Conservation (phyloP, 2,797 vertebrate species). For the Brotogeris chrysoptera region DNA sequence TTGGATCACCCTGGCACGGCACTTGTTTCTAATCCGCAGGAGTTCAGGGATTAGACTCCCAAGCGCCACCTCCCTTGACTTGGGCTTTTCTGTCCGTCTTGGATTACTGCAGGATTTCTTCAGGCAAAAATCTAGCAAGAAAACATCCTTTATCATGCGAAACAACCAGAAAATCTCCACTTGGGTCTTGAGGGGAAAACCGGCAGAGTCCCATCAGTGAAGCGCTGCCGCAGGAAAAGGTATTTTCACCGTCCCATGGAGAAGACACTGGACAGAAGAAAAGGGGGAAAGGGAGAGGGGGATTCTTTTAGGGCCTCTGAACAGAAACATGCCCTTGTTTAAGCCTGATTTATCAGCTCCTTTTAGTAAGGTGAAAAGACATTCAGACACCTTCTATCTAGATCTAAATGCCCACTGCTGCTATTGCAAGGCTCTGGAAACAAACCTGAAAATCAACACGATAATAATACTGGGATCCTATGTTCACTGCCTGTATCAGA, state of each 20-base stretch:
- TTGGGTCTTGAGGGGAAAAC: not conserved
- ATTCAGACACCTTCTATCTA: not conserved
- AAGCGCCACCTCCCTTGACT: slow-evolving; percentile 44
- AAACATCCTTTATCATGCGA: not conserved
- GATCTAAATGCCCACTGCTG: not conserved
- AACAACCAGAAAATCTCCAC: not conserved
- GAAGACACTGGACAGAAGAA: not conserved
- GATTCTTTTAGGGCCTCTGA: not conserved
- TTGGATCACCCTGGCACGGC: not conserved
- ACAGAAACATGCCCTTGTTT: rapidly evolving
- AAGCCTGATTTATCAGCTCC: not conserved
- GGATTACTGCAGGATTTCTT: slow-evolving; percentile 16
- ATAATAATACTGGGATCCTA: not conserved
- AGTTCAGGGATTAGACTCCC: slow-evolving; percentile 46
- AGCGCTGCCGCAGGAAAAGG: not conserved
- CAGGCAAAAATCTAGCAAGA: not conserved
- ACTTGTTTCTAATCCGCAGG: not conserved
- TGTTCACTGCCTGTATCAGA: not conserved
- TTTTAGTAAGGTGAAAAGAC: not conserved
- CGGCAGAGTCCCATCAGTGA: not conserved
- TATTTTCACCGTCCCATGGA: not conserved
- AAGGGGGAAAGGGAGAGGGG: not conserved
- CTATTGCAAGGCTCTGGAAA: not conserved
- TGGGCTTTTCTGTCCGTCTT: slow-evolving; percentile 43
- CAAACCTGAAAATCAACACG: not conserved